A percentile compares a stretch with the other conserved stretches of the same genome.
These are phyloP conservation scores for Synergus japonicus DNA, from an alignment of 2,888 invertebrate genomes.

Conservation along the genomic window DNA sequence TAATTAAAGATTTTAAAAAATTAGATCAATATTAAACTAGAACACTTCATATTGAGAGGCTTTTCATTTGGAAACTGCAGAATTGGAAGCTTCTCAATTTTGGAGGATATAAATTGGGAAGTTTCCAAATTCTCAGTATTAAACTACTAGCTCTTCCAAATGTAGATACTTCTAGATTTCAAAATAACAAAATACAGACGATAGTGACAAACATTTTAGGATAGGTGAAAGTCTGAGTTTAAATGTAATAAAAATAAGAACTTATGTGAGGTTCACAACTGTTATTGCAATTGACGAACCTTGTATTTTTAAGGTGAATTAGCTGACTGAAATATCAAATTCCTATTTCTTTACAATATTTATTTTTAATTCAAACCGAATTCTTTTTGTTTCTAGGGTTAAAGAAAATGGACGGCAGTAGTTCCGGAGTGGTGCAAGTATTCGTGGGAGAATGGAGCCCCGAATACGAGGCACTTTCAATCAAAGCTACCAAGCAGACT, in stretches of 20 bases:
- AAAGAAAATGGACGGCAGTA: conserved; percentile 73
- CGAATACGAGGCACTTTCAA: conserved; percentile 92
- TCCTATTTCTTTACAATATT: too few species aligned
- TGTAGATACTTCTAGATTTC: background rate
- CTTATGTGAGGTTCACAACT: too few species aligned
- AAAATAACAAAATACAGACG: background rate
- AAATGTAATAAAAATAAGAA: too few species aligned
- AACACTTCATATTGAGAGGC: background rate
- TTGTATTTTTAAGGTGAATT: too few species aligned
- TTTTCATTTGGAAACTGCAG: background rate
- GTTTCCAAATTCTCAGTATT: background rate
- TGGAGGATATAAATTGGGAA: background rate
- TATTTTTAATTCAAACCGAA: background rate
- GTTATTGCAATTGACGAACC: too few species aligned
- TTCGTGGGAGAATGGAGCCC: conserved; percentile 93
- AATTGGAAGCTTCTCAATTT: conserved; percentile 5
- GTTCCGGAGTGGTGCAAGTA: conserved; percentile 82
- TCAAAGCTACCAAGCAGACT: conserved; percentile 94
- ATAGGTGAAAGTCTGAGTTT: too few species aligned
- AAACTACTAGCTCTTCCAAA: background rate
- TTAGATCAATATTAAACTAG: background rate
- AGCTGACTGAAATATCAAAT: too few species aligned
- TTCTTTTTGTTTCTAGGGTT: conserved; percentile 60
- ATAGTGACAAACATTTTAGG: background rate
- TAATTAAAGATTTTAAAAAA: background rate